A percentile compares a stretch with the other conserved stretches of the same genome.
Evolutionary conservation across 2,113 vertebrate genomes (phyloP).

Genomic region (Ctenodactylus gundi): DNA sequence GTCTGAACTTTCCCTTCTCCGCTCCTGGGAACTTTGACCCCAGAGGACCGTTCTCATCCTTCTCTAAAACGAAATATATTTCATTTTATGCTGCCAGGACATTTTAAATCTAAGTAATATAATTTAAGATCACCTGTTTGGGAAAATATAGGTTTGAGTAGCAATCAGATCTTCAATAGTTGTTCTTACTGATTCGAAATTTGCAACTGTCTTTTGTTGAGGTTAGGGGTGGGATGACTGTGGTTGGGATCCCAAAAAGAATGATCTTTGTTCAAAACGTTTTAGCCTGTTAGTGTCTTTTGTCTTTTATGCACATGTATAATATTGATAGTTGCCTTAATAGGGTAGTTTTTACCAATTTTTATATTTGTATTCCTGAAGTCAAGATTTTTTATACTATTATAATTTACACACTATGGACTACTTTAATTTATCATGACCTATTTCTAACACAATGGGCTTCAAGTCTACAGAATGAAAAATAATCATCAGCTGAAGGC

Average conservation of each 20-base stretch:
- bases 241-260: neutral
- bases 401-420: neutral
- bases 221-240: neutral
- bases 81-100: constrained; percentile 39
- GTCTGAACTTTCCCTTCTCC: constrained; percentile 22
- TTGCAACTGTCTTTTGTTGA: neutral
- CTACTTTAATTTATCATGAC: neutral
- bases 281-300: constrained; percentile 11
- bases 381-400: neutral
- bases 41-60: constrained; percentile 2
- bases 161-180: constrained; percentile 30
- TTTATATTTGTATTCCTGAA: constrained; percentile 33
- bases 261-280: constrained; percentile 20
- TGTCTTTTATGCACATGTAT: neutral
- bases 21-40: constrained; percentile 51
- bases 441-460: neutral
- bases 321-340: neutral
- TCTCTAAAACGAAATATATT: constrained; percentile 48
- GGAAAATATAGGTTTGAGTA: constrained; percentile 48
- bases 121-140: constrained; percentile 61
- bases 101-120: constrained; percentile 55
- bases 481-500: neutral
- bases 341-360: neutral
- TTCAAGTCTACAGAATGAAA: constrained; percentile 4
- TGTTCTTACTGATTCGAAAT: constrained; percentile 47